A percentile compares a stretch with the other conserved stretches of the same genome.
phyloP scores from a whole-genome alignment of 2,888 invertebrate species.

The Aphrophora alni region DNA sequence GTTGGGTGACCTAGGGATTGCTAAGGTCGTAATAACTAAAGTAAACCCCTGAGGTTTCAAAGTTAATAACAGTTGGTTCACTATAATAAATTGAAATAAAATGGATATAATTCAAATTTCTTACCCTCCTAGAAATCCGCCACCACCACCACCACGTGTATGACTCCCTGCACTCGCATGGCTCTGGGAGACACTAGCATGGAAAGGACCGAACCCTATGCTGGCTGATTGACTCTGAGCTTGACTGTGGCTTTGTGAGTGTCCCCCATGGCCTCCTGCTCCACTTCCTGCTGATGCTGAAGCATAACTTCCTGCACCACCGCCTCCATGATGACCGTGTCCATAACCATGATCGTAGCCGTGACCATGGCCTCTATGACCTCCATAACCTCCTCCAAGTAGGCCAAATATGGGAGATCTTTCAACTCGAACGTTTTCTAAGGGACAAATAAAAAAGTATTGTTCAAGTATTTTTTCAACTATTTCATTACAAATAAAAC shows the following conservation, averaged over 20 bases:
- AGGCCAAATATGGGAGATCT: constrained; percentile 12
- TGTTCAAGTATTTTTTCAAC: too few species aligned
- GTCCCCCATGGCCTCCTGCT: constrained; percentile 3
- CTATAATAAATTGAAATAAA: too few species aligned
- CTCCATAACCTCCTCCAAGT: constrained; percentile 47
- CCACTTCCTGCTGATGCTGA: constrained; percentile 13
- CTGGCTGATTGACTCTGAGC: constrained; percentile 31
- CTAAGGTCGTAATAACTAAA: too few species aligned
- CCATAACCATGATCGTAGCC: constrained; percentile 54
- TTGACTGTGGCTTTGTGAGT: constrained; percentile 32
- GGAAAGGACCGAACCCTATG: constrained; percentile 26
- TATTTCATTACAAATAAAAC: too few species aligned
- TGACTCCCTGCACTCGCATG: constrained; percentile 24
- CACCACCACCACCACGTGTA: not conserved
- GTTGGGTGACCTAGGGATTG: too few species aligned
- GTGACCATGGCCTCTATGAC: constrained; percentile 56
- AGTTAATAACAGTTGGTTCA: too few species aligned
- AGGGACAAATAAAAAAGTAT: not conserved
- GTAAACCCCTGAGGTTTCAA: too few species aligned
- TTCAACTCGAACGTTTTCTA: not conserved
- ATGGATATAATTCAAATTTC: too few species aligned
- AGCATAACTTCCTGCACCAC: not conserved
- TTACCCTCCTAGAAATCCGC: not conserved
- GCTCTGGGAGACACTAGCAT: constrained; percentile 22
- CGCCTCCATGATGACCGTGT: not conserved